These are phyloP conservation scores for Gymnocephalus cernua DNA, from an alignment of 2,113 vertebrate species.

Conservation along the genomic window DNA sequence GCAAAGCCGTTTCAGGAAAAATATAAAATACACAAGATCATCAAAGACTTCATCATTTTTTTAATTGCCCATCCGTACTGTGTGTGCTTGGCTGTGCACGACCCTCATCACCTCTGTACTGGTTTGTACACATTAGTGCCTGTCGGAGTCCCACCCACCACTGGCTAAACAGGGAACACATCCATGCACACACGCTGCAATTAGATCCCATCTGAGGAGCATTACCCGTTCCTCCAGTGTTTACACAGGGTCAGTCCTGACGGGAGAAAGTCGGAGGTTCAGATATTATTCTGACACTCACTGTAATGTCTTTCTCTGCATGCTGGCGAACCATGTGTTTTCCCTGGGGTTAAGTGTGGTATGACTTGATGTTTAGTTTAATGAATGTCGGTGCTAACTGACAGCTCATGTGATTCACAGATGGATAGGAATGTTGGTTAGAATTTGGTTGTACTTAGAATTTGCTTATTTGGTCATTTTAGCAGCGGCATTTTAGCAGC, in stretches of 20 bases:
- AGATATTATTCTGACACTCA: slow-evolving; percentile 79
- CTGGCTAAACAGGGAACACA: slow-evolving; percentile 54
- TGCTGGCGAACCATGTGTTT: slow-evolving; percentile 70
- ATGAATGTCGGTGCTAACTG: slow-evolving; percentile 71
- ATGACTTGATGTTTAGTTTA: slow-evolving; percentile 72
- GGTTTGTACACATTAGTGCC: slow-evolving; percentile 66
- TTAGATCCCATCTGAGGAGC: slow-evolving; percentile 81
- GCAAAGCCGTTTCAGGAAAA: neutral
- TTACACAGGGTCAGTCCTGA: slow-evolving; percentile 80
- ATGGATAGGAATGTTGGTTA: slow-evolving; percentile 34
- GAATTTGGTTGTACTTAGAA: slow-evolving; percentile 19
- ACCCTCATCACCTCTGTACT: slow-evolving; percentile 48
- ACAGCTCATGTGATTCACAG: slow-evolving; percentile 64
- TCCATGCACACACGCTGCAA: slow-evolving; percentile 57
- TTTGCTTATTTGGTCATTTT: slow-evolving; percentile 22
- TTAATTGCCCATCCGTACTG: neutral
- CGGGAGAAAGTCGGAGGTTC: slow-evolving; percentile 68
- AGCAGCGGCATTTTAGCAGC: neutral
- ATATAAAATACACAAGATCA: slow-evolving; percentile 11
- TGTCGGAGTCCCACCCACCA: slow-evolving; percentile 42
- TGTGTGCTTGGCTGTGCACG: slow-evolving; percentile 18
- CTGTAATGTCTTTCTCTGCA: slow-evolving; percentile 68
- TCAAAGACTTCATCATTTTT: slow-evolving; percentile 1
- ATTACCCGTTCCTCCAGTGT: slow-evolving; percentile 82
- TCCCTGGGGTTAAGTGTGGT: slow-evolving; percentile 71